Base-by-base conservation (phyloP, 2,113 vertebrate genomes). In the Nyctereutes procyonoides region DNA sequence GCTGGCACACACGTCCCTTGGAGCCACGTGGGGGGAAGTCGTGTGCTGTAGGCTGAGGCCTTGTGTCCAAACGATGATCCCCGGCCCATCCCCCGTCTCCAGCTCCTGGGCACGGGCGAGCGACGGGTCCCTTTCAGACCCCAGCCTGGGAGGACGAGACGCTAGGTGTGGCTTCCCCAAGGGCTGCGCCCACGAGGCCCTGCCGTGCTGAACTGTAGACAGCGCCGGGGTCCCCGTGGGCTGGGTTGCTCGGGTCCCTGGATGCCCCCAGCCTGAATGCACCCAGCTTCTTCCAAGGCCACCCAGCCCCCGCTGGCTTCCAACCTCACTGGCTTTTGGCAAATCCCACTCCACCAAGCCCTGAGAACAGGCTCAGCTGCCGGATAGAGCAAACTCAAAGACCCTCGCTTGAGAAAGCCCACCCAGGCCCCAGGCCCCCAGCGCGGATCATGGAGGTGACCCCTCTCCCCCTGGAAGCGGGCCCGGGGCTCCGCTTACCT, bases 261-360 rank as follows among this genome's bases (percentile, higher is more conserved):
- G 65, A 32, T 95, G 51, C 63, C 65, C 87, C 86, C 65, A 35
- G 35, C 82, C 60, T 38, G 2, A 60, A 79, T 24, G 83, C 67
- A n/a, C 88, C 88, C 38, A 69, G 69, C 53, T 62, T 85, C 76
- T 79, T 96, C 81, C 96, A 92, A 97, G 88, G 97, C 98, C 95
- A 95, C 94, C 97, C 98, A 96, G 83, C 87, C 97, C 97, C 97
- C 74, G 12, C 94, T 98, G 97, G 97, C 98, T 96, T 95, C 94
- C 97, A 93, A 90, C 94, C 88, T 90, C 97, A 58, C 84, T 97
- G 94, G 96, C 92, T 96, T 97, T 96, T 97, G 96, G 96, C 97
- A 97, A 96, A 96, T 96, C 77, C 84, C 71, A 24, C 81, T 88
- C 87, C 8, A 55, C 94, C 97, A 96, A 92, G 96, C 96, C 96